Percentiles rank a stretch among this genome's conserved stretches.
These are phyloP conservation scores for Cyclopterus lumpus DNA, from an alignment of 2,797 vertebrate genomes.

Conservation along the genomic window DNA sequence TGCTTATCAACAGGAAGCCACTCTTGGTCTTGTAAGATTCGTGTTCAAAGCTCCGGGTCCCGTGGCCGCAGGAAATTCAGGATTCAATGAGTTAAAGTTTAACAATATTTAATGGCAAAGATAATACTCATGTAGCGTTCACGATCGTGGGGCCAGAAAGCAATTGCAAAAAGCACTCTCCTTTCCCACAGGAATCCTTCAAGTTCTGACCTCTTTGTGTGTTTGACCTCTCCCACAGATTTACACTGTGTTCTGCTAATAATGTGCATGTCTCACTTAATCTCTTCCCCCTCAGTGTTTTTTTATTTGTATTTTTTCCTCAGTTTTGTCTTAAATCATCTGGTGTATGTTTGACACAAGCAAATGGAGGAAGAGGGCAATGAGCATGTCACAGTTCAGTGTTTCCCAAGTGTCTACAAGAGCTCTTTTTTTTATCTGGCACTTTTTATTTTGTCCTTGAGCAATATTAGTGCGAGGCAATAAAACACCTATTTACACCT, in stretches of 20 bases:
- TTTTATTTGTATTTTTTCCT: neutral
- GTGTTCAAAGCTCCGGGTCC: too few relatives aligned
- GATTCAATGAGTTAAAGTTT: too few relatives aligned
- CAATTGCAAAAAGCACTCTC: constrained; percentile 27
- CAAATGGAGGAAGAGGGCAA: constrained; percentile 30
- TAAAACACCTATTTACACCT: constrained; percentile 50
- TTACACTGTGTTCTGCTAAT: constrained; percentile 8
- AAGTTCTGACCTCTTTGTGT: constrained; percentile 24
- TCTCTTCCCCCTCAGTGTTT: neutral
- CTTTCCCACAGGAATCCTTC: constrained; percentile 18
- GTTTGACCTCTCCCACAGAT: constrained; percentile 34
- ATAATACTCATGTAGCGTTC: too few relatives aligned
- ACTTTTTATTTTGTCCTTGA: constrained; percentile 50
- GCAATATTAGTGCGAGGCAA: constrained; percentile 48
- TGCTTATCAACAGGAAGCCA: constrained; percentile 57
- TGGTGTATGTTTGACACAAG: constrained; percentile 36
- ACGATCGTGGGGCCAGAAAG: too few relatives aligned
- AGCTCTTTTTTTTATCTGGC: constrained; percentile 37
- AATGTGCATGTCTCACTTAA: constrained; percentile 6
- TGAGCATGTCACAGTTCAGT: constrained; percentile 32
- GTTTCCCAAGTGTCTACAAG: constrained; percentile 33
- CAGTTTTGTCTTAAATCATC: constrained; percentile 3
- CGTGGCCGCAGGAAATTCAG: too few relatives aligned
- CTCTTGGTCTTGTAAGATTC: constrained; percentile 36
- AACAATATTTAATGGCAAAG: too few relatives aligned